A percentile compares a stretch with the other conserved stretches of the same genome.
phyloP scores from a whole-genome alignment of 2,113 vertebrate species.

The Dromas ardeola region DNA sequence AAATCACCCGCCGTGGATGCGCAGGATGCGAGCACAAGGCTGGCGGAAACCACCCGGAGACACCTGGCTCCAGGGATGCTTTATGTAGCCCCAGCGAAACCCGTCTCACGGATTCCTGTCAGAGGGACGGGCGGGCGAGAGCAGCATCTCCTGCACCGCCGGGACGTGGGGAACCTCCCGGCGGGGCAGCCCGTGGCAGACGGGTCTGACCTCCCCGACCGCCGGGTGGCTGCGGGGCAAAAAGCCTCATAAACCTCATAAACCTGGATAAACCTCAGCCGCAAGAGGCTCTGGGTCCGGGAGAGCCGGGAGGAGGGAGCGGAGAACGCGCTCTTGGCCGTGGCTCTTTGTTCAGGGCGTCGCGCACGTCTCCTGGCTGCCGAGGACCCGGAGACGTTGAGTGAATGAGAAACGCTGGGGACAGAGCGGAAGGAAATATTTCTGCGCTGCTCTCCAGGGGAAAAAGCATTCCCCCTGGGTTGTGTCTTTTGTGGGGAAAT shows the following conservation, averaged over 20 bases:
- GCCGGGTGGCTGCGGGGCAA: accelerated
- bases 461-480: background rate
- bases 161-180: background rate
- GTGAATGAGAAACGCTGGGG: background rate
- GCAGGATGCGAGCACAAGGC: background rate
- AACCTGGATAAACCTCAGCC: background rate
- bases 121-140: background rate
- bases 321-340: accelerated
- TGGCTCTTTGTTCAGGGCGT: background rate
- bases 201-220: background rate
- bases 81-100: background rate
- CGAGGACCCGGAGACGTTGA: accelerated
- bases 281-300: background rate
- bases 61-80: slow-evolving; percentile 33
- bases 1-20: background rate
- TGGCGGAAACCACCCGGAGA: slow-evolving; percentile 9
- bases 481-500: background rate
- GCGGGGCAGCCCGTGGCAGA: background rate
- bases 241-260: background rate
- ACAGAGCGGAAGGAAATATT: background rate
- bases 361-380: accelerated
- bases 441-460: accelerated
- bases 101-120: background rate
- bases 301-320: background rate
- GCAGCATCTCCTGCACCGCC: background rate